Evolutionary conservation across 2,888 invertebrate genomes (phyloP).

Genomic region (Phengaris alcon): DNA sequence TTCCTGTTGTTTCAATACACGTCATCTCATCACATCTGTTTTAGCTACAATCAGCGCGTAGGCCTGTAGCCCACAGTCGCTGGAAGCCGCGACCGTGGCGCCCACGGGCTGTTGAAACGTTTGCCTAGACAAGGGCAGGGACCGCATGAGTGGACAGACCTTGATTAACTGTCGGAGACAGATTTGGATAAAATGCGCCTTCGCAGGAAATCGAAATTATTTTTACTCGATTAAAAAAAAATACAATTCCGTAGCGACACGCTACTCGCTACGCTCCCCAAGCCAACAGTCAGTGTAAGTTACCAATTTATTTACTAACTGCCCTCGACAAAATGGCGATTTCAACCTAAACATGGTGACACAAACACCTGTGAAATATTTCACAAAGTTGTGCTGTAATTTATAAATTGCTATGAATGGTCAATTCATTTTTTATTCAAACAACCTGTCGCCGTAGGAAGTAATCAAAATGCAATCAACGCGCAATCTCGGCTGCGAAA

Average conservation of each 20-base stretch:
- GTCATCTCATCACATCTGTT: background rate
- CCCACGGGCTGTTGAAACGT: slow-evolving; percentile 2
- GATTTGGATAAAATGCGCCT: background rate
- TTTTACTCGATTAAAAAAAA: too few species aligned
- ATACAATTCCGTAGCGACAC: too few species aligned
- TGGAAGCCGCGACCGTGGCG: background rate
- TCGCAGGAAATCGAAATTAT: background rate
- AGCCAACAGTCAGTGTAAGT: too few species aligned
- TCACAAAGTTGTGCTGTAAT: background rate
- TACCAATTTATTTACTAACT: too few species aligned
- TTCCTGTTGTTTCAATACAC: background rate
- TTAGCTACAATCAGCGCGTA: background rate
- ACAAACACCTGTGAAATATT: background rate
- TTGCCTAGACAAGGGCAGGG: slow-evolving; percentile 2
- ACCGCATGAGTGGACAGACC: background rate
- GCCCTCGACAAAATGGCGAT: too few species aligned
- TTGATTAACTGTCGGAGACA: background rate
- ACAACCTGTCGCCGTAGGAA: slow-evolving; percentile 15
- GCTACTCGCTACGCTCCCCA: too few species aligned
- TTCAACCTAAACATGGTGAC: too few species aligned
- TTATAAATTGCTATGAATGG: background rate
- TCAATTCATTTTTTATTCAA: slow-evolving; percentile 17
- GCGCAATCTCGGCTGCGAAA: slow-evolving; percentile 12
- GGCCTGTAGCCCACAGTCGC: background rate
- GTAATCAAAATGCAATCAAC: slow-evolving; percentile 17